Base-by-base conservation (phyloP, 2,113 vertebrate species). In the Rattus rattus region DNA sequence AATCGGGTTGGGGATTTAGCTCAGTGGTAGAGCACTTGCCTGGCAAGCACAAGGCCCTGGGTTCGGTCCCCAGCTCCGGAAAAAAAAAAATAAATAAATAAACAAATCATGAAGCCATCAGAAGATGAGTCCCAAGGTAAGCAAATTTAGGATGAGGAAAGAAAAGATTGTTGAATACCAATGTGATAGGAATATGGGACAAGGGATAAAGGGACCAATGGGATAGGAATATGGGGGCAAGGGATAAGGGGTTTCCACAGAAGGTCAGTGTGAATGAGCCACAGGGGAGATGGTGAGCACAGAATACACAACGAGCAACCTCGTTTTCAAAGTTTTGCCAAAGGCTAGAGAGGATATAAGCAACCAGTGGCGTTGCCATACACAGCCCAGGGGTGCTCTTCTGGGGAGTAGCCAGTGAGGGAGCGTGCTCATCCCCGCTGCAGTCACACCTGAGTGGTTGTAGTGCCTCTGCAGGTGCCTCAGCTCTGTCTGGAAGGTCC, bases 361-460 rank as follows among this genome's bases (percentile, higher is more conserved):
- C 33, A 69, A 85, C 17, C 24, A 17, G 54, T 61, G 33, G 19
- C 47, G 3, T 13, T 67, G 11, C 30, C 17, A 1, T 26, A n/a
- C 39, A 52, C 91, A 39, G 67, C 70, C 36, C 24, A 2, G 43
- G 79, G 67, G 24, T 61, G 73, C 22, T 16, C 2, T 10, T 11
- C 13, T 0, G 12, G 39, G n/a, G 47, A n/a, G 72, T 47, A 49
- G 6, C 9, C 24, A 7, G 49, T 2, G 20, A 39, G 30, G 36
- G 24, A 17, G 11, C 0, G 9, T 2, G 2, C 12, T 12, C 22
- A 2, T 17, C 17, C 49, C 56, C 52, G 30, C 30, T 24, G 19
- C n/a, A 6, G 20, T 61, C 49, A 10, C 69, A 94, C 93, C 97
- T 80, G 95, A 95, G 79, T 96, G 96, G 43, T 94, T 96, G 73